These are phyloP conservation scores for Ormyrus thymus DNA, from an alignment of 2,888 invertebrate species.

Conservation along the genomic window DNA sequence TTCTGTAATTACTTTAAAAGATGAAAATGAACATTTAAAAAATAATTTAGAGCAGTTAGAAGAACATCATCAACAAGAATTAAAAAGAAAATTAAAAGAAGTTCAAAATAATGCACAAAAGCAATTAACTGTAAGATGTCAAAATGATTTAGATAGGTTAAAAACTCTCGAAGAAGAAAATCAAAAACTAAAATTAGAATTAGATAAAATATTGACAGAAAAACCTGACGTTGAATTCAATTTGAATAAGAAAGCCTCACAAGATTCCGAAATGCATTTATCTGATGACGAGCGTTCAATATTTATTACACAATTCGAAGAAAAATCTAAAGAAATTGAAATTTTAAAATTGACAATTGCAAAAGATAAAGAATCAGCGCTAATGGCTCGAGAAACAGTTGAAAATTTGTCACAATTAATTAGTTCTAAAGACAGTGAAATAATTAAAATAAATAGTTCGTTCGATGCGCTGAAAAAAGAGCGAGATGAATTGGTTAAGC, in stretches of 20 bases:
- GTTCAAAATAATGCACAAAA: slow-evolving; percentile 24
- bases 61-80: slow-evolving; percentile 11
- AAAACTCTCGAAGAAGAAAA: slow-evolving; percentile 43
- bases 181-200: slow-evolving; percentile 47
- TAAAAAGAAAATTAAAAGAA: slow-evolving; percentile 30
- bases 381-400: slow-evolving; percentile 70
- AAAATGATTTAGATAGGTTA: slow-evolving; percentile 32
- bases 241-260: not conserved
- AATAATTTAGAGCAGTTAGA: slow-evolving; percentile 54
- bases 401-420: slow-evolving; percentile 70
- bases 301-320: slow-evolving; percentile 62
- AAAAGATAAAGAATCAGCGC: slow-evolving; percentile 65
- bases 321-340: slow-evolving; percentile 62
- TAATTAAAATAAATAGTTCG: slow-evolving; percentile 55
- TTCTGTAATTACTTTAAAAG: slow-evolving; percentile 50
- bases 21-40: slow-evolving; percentile 58
- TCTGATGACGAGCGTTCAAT: slow-evolving; percentile 26
- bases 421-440: slow-evolving; percentile 74
- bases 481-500: slow-evolving; percentile 83
- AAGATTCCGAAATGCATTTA: not conserved
- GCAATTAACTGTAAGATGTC: slow-evolving; percentile 31
- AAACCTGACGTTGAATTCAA: slow-evolving; percentile 52
- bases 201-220: slow-evolving; percentile 52
- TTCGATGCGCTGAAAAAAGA: slow-evolving; percentile 74
- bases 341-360: slow-evolving; percentile 65